Evolutionary conservation across 2,113 vertebrate species (phyloP).

Genomic region (Labrus mixtus): DNA sequence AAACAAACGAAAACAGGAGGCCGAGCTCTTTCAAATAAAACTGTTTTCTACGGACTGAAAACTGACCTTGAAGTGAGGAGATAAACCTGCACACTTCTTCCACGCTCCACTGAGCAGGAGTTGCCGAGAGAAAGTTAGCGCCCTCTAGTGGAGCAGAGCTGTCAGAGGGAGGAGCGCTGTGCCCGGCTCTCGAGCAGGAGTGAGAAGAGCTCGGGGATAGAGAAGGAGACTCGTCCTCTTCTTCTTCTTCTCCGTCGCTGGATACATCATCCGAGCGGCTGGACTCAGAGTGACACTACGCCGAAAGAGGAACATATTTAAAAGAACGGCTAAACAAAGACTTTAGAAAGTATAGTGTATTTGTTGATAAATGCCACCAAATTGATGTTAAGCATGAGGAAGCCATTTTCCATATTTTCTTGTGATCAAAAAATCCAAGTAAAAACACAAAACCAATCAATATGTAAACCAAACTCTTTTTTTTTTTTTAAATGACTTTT

Average conservation of each 20-base stretch:
- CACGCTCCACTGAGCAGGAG: conserved; percentile 94
- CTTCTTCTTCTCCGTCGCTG: conserved; percentile 93
- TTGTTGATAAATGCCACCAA: neutral
- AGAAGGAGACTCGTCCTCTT: conserved; percentile 89
- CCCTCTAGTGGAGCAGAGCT: conserved; percentile 88
- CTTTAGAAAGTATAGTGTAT: no score
- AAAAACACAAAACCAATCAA: no score
- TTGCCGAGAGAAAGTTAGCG: conserved; percentile 90
- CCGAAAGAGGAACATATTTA: neutral
- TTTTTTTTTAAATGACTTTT: no score
- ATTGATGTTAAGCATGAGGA: neutral
- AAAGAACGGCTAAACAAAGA: neutral
- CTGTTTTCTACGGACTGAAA: neutral
- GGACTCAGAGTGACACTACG: conserved; percentile 93
- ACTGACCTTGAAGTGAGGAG: conserved; percentile 93
- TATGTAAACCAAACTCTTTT: no score
- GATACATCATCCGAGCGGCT: conserved; percentile 95
- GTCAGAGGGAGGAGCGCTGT: conserved; percentile 83
- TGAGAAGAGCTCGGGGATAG: conserved; percentile 92
- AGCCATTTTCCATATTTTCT: no score
- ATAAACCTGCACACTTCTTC: conserved; percentile 97
- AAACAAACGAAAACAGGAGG: neutral
- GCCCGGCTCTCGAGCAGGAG: conserved; percentile 87
- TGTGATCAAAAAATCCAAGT: no score
- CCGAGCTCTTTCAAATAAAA: neutral